Percentiles rank a stretch among this genome's conserved stretches.
Conservation (phyloP, 2,797 vertebrate genomes). For the Corythornis leucogaster region DNA sequence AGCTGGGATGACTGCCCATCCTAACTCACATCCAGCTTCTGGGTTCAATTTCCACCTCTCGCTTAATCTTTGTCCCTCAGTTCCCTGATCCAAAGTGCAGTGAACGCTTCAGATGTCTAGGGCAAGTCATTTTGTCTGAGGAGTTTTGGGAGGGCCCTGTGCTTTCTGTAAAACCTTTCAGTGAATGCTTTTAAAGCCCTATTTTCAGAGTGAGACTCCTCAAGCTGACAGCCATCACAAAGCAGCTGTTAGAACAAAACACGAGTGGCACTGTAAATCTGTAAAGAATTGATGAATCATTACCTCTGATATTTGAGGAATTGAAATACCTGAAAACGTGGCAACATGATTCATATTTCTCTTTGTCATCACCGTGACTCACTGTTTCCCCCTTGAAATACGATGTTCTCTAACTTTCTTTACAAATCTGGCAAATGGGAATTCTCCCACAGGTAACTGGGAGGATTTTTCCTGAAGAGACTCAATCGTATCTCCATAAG, state of each 20-base stretch:
- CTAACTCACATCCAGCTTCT: not conserved
- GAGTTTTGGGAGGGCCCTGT: not conserved
- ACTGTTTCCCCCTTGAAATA: constrained; percentile 6
- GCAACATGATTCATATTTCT: constrained; percentile 48
- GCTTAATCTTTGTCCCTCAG: not conserved
- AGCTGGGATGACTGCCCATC: not conserved
- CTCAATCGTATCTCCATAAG: rapidly evolving
- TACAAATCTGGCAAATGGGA: not conserved
- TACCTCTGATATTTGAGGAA: not conserved
- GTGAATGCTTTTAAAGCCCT: not conserved
- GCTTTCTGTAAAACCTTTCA: not conserved
- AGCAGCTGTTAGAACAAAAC: constrained; percentile 16
- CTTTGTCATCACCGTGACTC: constrained; percentile 45
- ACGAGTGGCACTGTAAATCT: not conserved
- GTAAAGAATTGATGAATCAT: constrained; percentile 9
- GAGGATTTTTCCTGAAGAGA: not conserved
- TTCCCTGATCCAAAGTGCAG: not conserved
- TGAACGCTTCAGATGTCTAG: not conserved
- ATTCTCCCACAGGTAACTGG: not conserved
- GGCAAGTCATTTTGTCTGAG: not conserved
- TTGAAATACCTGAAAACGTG: constrained; percentile 36
- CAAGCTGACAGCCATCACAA: constrained; percentile 17
- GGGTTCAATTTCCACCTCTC: not conserved
- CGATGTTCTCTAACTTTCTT: not conserved
- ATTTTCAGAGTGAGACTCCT: not conserved